phyloP scores from a whole-genome alignment of 2,113 vertebrate species.

The Puffinus mauretanicus region DNA sequence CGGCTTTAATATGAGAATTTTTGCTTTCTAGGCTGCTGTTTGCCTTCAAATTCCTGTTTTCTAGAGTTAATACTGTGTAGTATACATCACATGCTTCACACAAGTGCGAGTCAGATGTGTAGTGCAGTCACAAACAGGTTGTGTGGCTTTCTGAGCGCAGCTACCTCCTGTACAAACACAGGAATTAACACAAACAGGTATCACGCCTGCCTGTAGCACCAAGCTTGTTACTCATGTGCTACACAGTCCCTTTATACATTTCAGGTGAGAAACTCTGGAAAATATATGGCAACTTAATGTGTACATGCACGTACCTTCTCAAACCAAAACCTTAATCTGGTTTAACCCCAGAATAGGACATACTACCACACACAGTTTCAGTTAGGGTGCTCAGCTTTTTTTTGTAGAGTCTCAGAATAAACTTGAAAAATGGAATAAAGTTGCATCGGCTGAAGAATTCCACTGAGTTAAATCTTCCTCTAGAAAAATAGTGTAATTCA shows the following conservation, averaged over 20 bases:
- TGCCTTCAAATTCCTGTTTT: not conserved
- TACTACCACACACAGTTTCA: not conserved
- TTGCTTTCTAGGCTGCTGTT: not conserved
- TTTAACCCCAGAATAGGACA: not conserved
- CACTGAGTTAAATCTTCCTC: not conserved
- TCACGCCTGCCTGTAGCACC: not conserved
- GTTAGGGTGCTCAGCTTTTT: not conserved
- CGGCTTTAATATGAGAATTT: not conserved
- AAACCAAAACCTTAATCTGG: not conserved
- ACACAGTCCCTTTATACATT: not conserved
- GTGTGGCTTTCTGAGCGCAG: not conserved
- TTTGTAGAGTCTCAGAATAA: not conserved
- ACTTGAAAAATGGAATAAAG: not conserved
- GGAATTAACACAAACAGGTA: not conserved
- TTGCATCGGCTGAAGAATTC: not conserved
- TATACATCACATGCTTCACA: fast-evolving
- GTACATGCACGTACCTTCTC: not conserved
- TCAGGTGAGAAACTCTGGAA: not conserved
- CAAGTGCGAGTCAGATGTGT: fast-evolving
- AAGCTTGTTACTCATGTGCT: too few species aligned
- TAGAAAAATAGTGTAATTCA: not conserved
- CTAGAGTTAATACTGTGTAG: not conserved
- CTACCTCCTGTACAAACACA: too few species aligned
- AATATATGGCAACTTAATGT: not conserved
- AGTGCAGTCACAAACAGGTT: not conserved